phyloP scores from a whole-genome alignment of 2,888 invertebrate genomes.

The Tryphoninae sp. region DNA sequence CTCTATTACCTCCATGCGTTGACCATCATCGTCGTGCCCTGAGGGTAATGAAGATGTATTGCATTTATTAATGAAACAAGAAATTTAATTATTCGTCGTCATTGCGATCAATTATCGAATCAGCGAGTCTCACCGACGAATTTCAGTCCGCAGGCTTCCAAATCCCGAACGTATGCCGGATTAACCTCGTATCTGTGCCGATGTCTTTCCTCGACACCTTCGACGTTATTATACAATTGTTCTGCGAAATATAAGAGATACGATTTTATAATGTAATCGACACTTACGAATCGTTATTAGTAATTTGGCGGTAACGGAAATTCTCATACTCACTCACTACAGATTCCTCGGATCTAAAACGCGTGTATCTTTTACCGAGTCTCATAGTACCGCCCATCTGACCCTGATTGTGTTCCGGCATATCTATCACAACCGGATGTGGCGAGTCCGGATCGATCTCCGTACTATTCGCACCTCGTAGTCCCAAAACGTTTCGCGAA shows the following conservation, averaged over 20 bases:
- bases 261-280: no score
- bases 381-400: conserved; percentile 99
- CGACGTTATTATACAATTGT: conserved; percentile 89
- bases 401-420: conserved; percentile 98
- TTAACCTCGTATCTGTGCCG: conserved; percentile 99
- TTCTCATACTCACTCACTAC: conserved; percentile 84
- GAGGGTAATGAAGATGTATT: conserved; percentile 74
- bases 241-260: conserved; percentile 80
- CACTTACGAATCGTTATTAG: no score
- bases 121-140: conserved; percentile 88
- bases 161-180: conserved; percentile 89
- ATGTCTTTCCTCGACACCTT: conserved; percentile 95
- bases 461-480: conserved; percentile 91
- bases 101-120: background rate
- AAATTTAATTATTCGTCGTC: no score
- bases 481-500: conserved; percentile 90
- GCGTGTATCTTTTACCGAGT: conserved; percentile 94
- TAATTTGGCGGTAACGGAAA: background rate
- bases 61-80: background rate
- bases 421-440: conserved; percentile 95
- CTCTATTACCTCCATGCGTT: conserved; percentile 97
- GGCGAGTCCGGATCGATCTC: conserved; percentile 90
- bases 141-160: conserved; percentile 91
- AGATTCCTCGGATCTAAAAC: conserved; percentile 85
- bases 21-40: conserved; percentile 88